These are phyloP conservation scores for Drosophila fungiperda DNA, from an alignment of 2,888 invertebrate species.

Conservation along the genomic window DNA sequence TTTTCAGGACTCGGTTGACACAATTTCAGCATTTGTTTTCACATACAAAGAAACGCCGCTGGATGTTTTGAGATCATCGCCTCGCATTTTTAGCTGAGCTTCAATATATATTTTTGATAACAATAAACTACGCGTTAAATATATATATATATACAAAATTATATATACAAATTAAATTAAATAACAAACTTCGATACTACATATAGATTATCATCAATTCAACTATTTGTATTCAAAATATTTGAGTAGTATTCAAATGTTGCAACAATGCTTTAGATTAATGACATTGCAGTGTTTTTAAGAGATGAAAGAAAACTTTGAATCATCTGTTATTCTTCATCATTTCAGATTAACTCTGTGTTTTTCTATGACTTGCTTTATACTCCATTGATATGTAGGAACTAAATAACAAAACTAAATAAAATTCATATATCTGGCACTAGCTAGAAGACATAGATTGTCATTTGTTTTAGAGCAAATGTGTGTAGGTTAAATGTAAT, in stretches of 20 bases:
- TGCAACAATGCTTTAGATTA: background rate
- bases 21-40: constrained; percentile 39
- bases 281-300: constrained; percentile 23
- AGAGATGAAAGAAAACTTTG: background rate
- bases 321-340: background rate
- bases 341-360: constrained; percentile 14
- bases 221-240: background rate
- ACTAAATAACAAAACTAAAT: too few relatives aligned
- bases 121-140: background rate
- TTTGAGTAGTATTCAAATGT: background rate
- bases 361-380: constrained; percentile 6
- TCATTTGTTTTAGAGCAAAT: constrained; percentile 6
- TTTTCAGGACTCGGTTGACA: background rate
- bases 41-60: constrained; percentile 36
- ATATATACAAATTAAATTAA: background rate
- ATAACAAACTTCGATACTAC: background rate
- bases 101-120: background rate
- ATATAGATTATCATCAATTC: background rate
- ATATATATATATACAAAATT: background rate
- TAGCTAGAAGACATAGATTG: constrained; percentile 13
- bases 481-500: constrained; percentile 58
- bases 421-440: constrained; percentile 43
- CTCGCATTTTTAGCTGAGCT: constrained; percentile 22
- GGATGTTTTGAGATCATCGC: constrained; percentile 23
- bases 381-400: constrained; percentile 19